Evolutionary conservation across 2,113 vertebrate genomes (phyloP).

Genomic region (Lampris megalopsis): DNA sequence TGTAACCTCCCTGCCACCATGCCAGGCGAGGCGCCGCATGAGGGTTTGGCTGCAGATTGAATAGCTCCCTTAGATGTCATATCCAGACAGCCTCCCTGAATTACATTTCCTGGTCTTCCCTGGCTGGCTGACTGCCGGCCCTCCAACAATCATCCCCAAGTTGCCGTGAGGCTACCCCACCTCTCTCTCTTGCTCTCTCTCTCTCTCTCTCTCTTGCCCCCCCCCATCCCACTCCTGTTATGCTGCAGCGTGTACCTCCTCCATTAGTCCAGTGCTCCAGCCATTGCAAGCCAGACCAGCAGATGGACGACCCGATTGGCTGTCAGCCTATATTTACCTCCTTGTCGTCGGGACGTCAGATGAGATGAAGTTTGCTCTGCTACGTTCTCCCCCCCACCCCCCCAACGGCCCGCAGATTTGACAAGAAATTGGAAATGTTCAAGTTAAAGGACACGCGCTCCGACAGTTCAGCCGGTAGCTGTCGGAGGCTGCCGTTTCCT

Average conservation of each 20-base stretch:
- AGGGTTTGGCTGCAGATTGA: constrained; percentile 79
- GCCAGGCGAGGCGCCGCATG: constrained; percentile 74
- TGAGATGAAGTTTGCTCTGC: constrained; percentile 70
- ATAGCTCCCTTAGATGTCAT: constrained; percentile 80
- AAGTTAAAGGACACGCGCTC: constrained; percentile 43
- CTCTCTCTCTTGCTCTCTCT: constrained; percentile 22
- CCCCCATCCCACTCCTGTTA: constrained; percentile 15
- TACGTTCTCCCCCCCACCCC: constrained; percentile 43
- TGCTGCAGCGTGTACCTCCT: constrained; percentile 53
- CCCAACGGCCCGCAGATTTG: constrained; percentile 12
- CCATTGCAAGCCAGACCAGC: constrained; percentile 62
- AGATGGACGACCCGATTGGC: constrained; percentile 78
- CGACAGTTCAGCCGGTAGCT: constrained; percentile 39
- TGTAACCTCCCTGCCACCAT: constrained; percentile 77
- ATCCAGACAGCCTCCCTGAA: constrained; percentile 77
- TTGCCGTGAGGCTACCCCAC: constrained; percentile 52
- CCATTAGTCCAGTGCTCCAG: constrained; percentile 52
- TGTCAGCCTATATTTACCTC: constrained; percentile 75
- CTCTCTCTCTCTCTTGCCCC: constrained; percentile 5
- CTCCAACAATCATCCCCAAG: constrained; percentile 64
- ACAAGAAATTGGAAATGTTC: constrained; percentile 65
- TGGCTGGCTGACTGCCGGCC: constrained; percentile 69
- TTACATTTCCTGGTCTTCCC: constrained; percentile 78
- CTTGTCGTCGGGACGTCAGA: constrained; percentile 70
- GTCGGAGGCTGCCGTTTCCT: constrained; percentile 33